Percentiles rank a stretch among this genome's conserved stretches.
Conservation (phyloP, 2,888 invertebrate genomes). For the Limnephilus marmoratus region DNA sequence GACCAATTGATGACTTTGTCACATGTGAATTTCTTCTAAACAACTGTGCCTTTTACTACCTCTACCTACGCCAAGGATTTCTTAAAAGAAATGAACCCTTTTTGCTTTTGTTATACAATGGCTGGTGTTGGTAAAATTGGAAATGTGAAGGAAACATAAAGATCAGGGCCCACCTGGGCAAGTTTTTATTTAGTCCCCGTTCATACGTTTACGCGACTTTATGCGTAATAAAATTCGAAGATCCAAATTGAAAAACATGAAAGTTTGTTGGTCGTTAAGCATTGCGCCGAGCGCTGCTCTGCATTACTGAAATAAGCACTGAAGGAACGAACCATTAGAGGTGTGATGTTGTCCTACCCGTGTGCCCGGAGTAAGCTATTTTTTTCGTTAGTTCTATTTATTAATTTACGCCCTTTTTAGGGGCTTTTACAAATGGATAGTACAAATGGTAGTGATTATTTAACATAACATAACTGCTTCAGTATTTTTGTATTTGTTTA, state of each 20-base stretch:
- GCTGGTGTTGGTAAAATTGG: background rate
- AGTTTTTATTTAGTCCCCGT: slow-evolving; percentile 57
- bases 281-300: slow-evolving; percentile 40
- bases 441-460: no score
- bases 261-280: slow-evolving; percentile 59
- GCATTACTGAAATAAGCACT: background rate
- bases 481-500: no score
- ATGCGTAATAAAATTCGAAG: slow-evolving; percentile 64
- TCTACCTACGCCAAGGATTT: background rate
- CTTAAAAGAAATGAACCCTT: background rate
- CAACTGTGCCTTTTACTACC: no score
- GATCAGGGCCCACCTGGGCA: slow-evolving; percentile 37
- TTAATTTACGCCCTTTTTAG: no score
- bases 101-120: background rate
- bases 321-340: no score
- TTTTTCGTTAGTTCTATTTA: no score
- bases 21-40: no score
- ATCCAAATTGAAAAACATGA: slow-evolving; percentile 64
- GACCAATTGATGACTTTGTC: no score
- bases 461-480: no score
- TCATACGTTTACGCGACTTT: slow-evolving; percentile 64
- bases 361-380: no score
- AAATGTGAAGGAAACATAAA: background rate
- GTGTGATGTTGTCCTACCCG: no score
- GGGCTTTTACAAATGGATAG: no score